Conservation (phyloP, 2,888 invertebrate species). For the Acanthoscelides obtectus region DNA sequence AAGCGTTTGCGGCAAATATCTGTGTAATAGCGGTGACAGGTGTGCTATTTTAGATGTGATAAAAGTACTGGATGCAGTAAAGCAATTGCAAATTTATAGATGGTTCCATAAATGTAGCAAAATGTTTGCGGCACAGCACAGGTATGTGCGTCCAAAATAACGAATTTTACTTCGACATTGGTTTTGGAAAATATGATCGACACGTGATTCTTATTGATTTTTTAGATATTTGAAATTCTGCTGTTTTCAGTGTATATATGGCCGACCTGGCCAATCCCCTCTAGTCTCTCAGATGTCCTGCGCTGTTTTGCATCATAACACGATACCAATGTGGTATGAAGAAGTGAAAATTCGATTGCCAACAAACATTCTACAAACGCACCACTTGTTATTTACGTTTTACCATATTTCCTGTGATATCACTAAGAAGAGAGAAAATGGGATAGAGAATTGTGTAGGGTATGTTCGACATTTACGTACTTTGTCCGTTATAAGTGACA, state of each 20-base stretch:
- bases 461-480: conserved; percentile 52
- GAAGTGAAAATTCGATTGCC: conserved; percentile 91
- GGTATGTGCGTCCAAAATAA: too few species aligned
- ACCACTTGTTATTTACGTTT: conserved; percentile 93
- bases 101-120: too few species aligned
- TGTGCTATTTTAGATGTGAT: too few species aligned
- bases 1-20: too few species aligned
- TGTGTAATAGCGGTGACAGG: too few species aligned
- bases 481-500: too few species aligned
- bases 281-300: conserved; percentile 68
- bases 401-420: conserved; percentile 93
- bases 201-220: neutral
- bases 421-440: conserved; percentile 67
- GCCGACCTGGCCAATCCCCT: conserved; percentile 60
- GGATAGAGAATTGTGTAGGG: conserved; percentile 81
- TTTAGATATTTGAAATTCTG: neutral
- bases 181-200: neutral
- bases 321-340: conserved; percentile 86
- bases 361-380: conserved; percentile 73
- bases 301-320: conserved; percentile 84
- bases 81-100: too few species aligned
- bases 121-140: too few species aligned
- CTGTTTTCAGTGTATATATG: conserved; percentile 64
- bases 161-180: too few species aligned
- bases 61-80: too few species aligned